Conservation (phyloP, 2,888 invertebrate species). For the Cantharis rustica region DNA sequence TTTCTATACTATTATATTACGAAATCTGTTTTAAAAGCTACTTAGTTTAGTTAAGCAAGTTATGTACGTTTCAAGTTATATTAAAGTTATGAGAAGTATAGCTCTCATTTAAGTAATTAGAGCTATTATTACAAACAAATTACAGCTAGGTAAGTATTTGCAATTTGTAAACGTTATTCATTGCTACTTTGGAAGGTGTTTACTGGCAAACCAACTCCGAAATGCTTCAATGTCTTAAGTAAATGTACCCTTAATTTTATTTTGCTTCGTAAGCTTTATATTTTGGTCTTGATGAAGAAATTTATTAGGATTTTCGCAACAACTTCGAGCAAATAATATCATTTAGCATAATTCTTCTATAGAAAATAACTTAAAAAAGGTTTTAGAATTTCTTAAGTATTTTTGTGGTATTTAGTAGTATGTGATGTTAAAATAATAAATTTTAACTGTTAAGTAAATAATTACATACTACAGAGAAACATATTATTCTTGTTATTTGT, state of each 20-base stretch:
- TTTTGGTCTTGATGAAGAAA: not conserved
- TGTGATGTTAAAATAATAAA: too few relatives aligned
- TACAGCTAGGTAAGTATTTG: not conserved
- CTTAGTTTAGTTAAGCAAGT: not conserved
- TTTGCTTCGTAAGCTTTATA: not conserved
- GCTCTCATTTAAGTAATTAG: not conserved
- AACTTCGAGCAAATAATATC: not conserved
- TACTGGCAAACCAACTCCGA: not conserved
- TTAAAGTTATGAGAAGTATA: not conserved
- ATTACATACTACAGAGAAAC: too few relatives aligned
- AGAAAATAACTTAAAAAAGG: too few relatives aligned
- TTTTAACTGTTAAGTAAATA: too few relatives aligned
- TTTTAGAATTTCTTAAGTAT: too few relatives aligned
- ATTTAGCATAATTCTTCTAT: not conserved
- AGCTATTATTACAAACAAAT: not conserved
- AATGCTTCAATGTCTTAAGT: not conserved
- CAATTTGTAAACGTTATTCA: not conserved
- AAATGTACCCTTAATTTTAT: not conserved
- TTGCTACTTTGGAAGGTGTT: not conserved
- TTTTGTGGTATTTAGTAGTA: too few relatives aligned
- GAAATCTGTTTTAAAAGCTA: not conserved
- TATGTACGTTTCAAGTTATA: not conserved
- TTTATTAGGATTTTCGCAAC: not conserved
- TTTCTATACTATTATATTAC: not conserved
- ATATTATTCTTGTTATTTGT: too few relatives aligned